Base-by-base conservation (phyloP, 2,113 vertebrate species). In the Chaetodon auriga region DNA sequence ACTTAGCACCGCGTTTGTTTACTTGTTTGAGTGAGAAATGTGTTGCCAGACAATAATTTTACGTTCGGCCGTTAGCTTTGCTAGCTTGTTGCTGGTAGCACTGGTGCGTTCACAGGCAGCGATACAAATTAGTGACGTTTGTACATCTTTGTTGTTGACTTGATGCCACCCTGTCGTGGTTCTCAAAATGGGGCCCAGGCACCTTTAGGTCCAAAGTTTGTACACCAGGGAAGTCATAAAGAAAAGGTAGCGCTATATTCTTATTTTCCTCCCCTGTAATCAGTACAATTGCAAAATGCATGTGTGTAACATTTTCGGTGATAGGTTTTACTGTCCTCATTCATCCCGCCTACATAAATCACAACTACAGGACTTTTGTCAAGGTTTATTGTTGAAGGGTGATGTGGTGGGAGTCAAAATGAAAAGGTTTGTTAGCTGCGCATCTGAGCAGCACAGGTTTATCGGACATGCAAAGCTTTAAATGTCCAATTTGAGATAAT, bases 1-100 rank as follows among this genome's bases (percentile, higher is more conserved):
- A 43, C 83, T 30, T 6, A 64, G 53, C 68, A 11, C 72, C 57
- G 80, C 73, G 82, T 88, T 85, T 94, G 87, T 92, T 93, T 90
- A 89, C 82, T 70, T 68, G 74, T 80, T 83, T 25, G 66, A 65
- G 49, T 49, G 64, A 35, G 73, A 23, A 8, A 72, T 75, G 21
- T 48, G 69, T 62, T 48, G 60, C 58, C 54, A 66, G 23, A 55
- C 68, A 16, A 23, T 46, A 13, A 14, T 65, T 74, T 78, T 54
- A 43, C 70, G 60, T 43, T 46, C 12, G 62, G 63, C 25, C 62
- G 65, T 81, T 81, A 72, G 74, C 71, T 62, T 16, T n/a, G 68
- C 60, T 77, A 82, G 70, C 78, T 68, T 82, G 75, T 58, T 78
- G 69, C 64, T 86, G 65, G 45, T 43, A 45, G 73, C 77, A 23